phyloP scores from a whole-genome alignment of 2,888 invertebrate species.

The Lochmaea capreae region DNA sequence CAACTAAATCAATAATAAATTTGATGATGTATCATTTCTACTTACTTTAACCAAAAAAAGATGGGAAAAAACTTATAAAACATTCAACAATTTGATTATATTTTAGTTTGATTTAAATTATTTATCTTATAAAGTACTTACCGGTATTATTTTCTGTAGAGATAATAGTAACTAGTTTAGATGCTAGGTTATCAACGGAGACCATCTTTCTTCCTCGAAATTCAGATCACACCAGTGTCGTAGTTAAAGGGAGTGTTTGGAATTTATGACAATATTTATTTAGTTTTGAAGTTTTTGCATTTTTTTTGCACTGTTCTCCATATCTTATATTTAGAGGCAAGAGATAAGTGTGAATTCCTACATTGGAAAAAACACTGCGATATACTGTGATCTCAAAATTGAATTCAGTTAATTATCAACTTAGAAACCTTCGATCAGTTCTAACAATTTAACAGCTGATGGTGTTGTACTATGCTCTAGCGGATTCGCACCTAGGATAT shows the following conservation, averaged over 20 bases:
- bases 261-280: too few relatives aligned
- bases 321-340: too few relatives aligned
- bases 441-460: too few relatives aligned
- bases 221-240: slow-evolving; percentile 20
- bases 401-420: too few relatives aligned
- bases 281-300: too few relatives aligned
- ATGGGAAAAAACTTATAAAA: neutral
- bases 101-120: slow-evolving; percentile 1
- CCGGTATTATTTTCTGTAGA: slow-evolving; percentile 68
- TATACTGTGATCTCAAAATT: too few relatives aligned
- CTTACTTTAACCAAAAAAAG: neutral
- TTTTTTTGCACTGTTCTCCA: too few relatives aligned
- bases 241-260: neutral
- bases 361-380: too few relatives aligned
- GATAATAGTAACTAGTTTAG: slow-evolving; percentile 70
- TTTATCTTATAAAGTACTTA: slow-evolving; percentile 54
- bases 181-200: slow-evolving; percentile 69
- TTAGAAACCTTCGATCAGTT: too few relatives aligned
- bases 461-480: too few relatives aligned
- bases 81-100: neutral
- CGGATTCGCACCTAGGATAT: too few relatives aligned
- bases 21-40: neutral
- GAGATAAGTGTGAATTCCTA: too few relatives aligned
- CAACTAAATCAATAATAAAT: slow-evolving; percentile 21
- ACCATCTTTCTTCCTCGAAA: slow-evolving; percentile 54